phyloP scores from a whole-genome alignment of 2,113 vertebrate genomes.

The Agapornis roseicollis region DNA sequence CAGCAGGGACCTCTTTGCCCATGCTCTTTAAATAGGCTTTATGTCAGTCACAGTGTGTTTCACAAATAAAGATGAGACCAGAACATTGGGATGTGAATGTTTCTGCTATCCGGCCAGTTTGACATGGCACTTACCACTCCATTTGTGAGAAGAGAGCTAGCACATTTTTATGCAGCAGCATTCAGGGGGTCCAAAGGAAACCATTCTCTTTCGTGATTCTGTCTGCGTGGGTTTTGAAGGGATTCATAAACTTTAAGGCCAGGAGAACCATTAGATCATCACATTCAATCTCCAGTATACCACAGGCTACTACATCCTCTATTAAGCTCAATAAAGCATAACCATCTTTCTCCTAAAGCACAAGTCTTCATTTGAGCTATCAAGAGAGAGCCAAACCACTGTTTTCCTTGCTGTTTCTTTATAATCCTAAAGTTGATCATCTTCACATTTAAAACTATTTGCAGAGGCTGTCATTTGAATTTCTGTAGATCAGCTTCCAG shows the following conservation, averaged over 20 bases:
- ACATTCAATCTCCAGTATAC: neutral
- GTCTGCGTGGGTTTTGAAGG: neutral
- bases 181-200: neutral
- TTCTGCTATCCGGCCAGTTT: neutral
- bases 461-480: neutral
- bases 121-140: neutral
- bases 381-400: neutral
- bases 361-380: neutral
- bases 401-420: neutral
- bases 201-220: neutral
- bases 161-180: neutral
- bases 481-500: neutral
- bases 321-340: conserved; percentile 26
- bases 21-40: neutral
- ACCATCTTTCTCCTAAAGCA: neutral
- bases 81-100: neutral
- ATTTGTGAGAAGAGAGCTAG: neutral
- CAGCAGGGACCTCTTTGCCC: neutral
- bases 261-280: conserved; percentile 21
- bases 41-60: neutral
- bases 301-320: conserved; percentile 9
- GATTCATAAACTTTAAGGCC: conserved; percentile 22
- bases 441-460: neutral
- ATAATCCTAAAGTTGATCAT: neutral
- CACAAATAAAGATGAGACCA: neutral